These are phyloP conservation scores for Eupeodes corollae DNA, from an alignment of 1,140 invertebrate genomes.

Conservation along the genomic window DNA sequence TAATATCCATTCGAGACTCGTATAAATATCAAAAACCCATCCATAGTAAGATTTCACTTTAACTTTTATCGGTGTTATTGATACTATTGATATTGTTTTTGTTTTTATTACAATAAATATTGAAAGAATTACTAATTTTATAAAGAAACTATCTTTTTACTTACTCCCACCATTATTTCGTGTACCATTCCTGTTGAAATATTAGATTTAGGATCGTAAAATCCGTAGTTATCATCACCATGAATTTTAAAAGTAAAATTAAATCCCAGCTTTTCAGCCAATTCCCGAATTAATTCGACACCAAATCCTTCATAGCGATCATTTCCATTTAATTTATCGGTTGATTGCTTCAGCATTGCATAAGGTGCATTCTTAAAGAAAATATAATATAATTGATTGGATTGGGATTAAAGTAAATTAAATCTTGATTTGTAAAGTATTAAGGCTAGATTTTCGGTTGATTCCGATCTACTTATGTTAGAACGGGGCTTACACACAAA, in stretches of 20 bases:
- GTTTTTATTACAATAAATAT: no score
- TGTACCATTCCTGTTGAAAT: conserved; percentile 82
- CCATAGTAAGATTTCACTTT: no score
- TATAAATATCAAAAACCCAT: no score
- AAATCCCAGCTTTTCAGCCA: conserved; percentile 65
- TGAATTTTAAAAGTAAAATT: conserved; percentile 76
- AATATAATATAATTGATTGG: neutral
- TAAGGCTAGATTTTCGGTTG: neutral
- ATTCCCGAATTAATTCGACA: conserved; percentile 65
- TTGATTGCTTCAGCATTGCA: conserved; percentile 67
- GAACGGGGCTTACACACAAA: no score
- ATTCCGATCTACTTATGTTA: no score
- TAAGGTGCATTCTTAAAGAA: conserved; percentile 62
- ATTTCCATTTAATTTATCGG: conserved; percentile 57
- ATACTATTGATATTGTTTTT: neutral
- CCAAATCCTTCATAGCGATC: conserved; percentile 73
- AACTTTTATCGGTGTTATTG: no score
- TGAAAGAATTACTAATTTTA: no score
- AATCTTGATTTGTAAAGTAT: neutral
- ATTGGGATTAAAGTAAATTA: neutral
- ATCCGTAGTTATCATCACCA: conserved; percentile 57
- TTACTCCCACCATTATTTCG: conserved; percentile 64
- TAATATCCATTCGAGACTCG: no score
- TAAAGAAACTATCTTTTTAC: no score
- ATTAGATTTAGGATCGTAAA: conserved; percentile 46